Percentiles rank a stretch among this genome's conserved stretches.
Evolutionary conservation across 2,113 vertebrate genomes (phyloP).

Genomic region (Brachypodius melanocephalos): DNA sequence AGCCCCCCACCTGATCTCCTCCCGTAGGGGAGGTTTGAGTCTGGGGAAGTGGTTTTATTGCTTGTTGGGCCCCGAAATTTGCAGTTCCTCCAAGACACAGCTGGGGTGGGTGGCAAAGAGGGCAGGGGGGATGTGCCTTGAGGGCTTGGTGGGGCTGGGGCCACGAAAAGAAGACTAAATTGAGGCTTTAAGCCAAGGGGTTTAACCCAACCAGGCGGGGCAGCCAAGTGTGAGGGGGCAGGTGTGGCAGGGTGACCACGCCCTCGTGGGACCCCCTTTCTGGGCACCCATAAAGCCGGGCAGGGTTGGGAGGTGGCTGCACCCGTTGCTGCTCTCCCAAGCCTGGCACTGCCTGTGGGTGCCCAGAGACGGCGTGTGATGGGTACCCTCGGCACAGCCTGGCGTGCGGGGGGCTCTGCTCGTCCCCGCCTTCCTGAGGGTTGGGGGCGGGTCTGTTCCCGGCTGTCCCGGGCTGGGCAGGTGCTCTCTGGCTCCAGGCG

Average conservation of each 20-base stretch:
- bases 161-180: neutral
- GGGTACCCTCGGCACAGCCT: neutral
- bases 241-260: fast-evolving
- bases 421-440: fast-evolving
- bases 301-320: neutral
- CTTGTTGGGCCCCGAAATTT: neutral
- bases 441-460: neutral
- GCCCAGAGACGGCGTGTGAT: fast-evolving
- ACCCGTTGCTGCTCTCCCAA: neutral
- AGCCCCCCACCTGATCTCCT: fast-evolving
- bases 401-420: neutral
- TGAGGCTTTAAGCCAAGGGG: neutral
- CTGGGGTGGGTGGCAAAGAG: neutral
- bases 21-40: fast-evolving
- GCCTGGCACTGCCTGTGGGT: fast-evolving
- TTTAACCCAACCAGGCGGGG: too few relatives aligned
- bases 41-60: neutral
- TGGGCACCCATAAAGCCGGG: fast-evolving
- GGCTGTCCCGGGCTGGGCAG: neutral
- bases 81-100: neutral
- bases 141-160: neutral
- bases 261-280: fast-evolving
- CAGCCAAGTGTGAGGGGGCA: neutral
- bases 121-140: fast-evolving
- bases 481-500: neutral